Evolutionary conservation across 2,797 vertebrate species (phyloP), one percentile per base, ranked within the genome.

Genomic region (Triplophysa yarkandensis): DNA sequence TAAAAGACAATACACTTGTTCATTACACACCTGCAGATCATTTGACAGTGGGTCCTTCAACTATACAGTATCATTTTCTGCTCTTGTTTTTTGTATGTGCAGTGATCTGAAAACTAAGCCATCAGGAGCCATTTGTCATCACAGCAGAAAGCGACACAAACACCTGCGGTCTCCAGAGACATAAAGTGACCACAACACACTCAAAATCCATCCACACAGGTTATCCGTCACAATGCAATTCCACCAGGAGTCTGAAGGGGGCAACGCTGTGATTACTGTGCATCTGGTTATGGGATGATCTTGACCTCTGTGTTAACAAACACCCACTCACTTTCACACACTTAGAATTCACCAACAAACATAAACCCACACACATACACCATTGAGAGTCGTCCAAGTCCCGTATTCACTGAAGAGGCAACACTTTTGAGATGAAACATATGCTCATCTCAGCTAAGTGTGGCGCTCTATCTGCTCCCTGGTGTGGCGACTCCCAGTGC

Each of bases 101-200:
- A 2, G 30, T 34, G 39, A 55, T 48, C 50, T 70, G 17, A 55
- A 34, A 58, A 63, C 23, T 3, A 44, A 77, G 21, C 83, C 83
- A 86, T 90, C 89, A 89, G 84, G 83, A 91, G 86, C 88, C 86
- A 92, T 91, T 91, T 89, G 89, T 92, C 90, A 88, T 65, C 16
- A 46, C 19, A 62, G 74, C n/a, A 62, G 50, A 23, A 32, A 63
- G 30, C 23, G 41, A 17, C 63, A 68, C 25, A 63, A 68, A 79
- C 74, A 74, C 66, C 58, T 76, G 64, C 13, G 68, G 36, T 75
- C 43, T 48, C 41, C 52, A 68, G 46, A 70, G 67, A 64, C 41
- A 41, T 67, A n/a, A 25, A 8, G 27, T 46, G 64, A 52, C 25
- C 25, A 62, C 19, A 58, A 55, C 43, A 66, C 36, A n/a, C 3